phyloP scores from a whole-genome alignment of 2,888 invertebrate species.

The Phalangium opilio region DNA sequence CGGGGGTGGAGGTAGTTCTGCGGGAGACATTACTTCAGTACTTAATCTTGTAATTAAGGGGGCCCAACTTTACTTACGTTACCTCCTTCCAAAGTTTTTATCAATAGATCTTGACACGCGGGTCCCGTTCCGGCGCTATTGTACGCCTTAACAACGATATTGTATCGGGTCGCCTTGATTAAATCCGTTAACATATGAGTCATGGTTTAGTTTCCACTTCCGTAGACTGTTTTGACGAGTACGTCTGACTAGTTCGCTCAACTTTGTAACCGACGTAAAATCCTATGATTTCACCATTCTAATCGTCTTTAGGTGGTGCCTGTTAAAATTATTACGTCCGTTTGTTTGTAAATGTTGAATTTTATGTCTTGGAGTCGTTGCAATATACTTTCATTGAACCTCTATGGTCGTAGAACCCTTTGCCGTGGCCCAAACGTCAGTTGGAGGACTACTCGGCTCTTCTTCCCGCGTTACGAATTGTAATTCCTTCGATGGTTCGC shows the following conservation, averaged over 20 bases:
- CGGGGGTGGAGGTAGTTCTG: constrained; percentile 16
- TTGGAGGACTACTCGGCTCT: constrained; percentile 20
- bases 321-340: no score
- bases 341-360: no score
- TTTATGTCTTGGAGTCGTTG: no score
- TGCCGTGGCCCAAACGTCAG: constrained; percentile 17
- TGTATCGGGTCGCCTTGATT: constrained; percentile 20
- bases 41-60: no score
- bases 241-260: constrained; percentile 12
- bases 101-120: constrained; percentile 18
- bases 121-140: constrained; percentile 22
- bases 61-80: background rate
- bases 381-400: constrained; percentile 19
- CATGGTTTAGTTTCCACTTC: constrained; percentile 10
- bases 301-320: constrained; percentile 19
- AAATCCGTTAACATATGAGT: constrained; percentile 18
- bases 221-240: constrained; percentile 19
- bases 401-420: constrained; percentile 19
- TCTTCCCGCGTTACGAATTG: constrained; percentile 21
- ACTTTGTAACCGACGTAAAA: constrained; percentile 21
- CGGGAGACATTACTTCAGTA: no score
- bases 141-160: constrained; percentile 21
- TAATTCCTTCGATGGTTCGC: constrained; percentile 18
- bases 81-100: constrained; percentile 21
- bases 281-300: constrained; percentile 21